These are phyloP conservation scores for Dipus sagitta DNA, from an alignment of 2,797 vertebrate genomes.

Conservation along the genomic window DNA sequence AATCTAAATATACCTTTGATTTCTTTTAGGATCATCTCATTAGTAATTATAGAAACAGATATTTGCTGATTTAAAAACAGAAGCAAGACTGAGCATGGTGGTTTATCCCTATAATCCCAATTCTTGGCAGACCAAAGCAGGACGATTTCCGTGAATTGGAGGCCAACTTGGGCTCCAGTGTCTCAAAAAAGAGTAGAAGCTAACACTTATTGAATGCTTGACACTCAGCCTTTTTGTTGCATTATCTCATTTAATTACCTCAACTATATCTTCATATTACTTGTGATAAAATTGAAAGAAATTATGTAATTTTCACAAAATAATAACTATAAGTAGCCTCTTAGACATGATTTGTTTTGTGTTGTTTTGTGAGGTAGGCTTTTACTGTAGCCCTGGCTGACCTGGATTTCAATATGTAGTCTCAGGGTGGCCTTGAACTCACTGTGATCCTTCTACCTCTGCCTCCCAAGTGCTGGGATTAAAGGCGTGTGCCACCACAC, in stretches of 20 bases:
- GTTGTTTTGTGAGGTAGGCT: no score
- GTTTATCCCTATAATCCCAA: no score
- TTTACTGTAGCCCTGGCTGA: no score
- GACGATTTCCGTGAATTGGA: no score
- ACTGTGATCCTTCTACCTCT: no score
- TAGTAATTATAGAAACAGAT: slow-evolving; percentile 11
- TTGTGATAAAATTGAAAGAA: background rate
- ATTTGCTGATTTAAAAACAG: background rate
- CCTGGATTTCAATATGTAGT: no score
- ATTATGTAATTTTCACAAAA: background rate
- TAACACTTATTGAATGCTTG: background rate
- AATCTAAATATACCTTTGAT: slow-evolving; percentile 9
- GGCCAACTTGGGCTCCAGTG: no score
- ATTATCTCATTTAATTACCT: slow-evolving; percentile 35
- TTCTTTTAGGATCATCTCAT: slow-evolving; percentile 6
- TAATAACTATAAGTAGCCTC: background rate
- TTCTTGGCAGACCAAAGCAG: no score
- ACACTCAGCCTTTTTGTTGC: background rate
- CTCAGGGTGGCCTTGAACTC: no score
- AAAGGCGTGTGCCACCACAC: no score
- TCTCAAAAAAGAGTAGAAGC: background rate
- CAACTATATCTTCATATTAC: background rate
- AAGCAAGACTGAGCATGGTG: background rate
- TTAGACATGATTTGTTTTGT: background rate
- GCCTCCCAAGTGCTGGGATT: no score